Conservation (phyloP, 2,797 vertebrate genomes). For the Dipus sagitta region DNA sequence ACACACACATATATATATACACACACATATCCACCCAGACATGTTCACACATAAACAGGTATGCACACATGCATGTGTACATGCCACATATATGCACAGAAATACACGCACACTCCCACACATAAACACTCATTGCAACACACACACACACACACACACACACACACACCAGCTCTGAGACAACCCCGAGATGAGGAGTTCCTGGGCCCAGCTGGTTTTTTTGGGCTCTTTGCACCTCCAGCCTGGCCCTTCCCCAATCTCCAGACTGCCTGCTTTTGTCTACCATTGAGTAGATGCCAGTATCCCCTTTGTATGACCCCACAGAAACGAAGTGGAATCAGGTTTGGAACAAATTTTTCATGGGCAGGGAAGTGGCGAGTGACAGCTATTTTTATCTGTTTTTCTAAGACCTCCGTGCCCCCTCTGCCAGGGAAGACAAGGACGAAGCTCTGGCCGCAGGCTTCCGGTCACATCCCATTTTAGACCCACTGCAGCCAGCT, state of each 20-base stretch:
- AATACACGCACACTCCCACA: too few species aligned
- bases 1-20: too few species aligned
- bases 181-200: not conserved
- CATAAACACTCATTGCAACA: too few species aligned
- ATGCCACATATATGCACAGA: not conserved
- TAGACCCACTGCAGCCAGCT: slow-evolving; percentile 50
- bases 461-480: slow-evolving; percentile 80
- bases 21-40: not conserved
- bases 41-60: not conserved
- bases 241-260: not conserved
- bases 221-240: not conserved
- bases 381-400: slow-evolving; percentile 77
- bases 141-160: not conserved
- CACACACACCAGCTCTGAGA: not conserved
- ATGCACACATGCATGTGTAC: not conserved
- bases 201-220: not conserved
- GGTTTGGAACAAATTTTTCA: not conserved
- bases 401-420: slow-evolving; percentile 69
- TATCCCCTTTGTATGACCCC: not conserved
- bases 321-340: slow-evolving; percentile 11
- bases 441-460: slow-evolving; percentile 52
- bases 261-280: not conserved
- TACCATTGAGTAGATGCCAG: not conserved
- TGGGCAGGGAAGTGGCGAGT: slow-evolving; percentile 62
- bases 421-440: slow-evolving; percentile 76